Evolutionary conservation across 23 tunicate species (phyloP), one percentile per base, ranked within the genome.

Genomic region (Halocynthia roretzi): DNA sequence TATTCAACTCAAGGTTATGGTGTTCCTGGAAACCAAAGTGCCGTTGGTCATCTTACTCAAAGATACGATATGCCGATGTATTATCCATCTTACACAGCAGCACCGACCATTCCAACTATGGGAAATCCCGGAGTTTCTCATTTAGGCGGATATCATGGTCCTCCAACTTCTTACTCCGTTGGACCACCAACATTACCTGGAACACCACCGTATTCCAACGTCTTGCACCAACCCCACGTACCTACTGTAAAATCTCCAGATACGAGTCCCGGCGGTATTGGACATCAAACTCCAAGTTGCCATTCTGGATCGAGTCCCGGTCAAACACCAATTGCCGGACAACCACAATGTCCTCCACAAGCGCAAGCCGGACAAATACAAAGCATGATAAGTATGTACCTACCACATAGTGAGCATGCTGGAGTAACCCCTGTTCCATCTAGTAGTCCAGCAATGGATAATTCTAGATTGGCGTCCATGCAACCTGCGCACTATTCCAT

Each of bases 31-130:
- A 84, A 80, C 7, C 83, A 80, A 69, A 71, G 83, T 8, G 71
- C 50, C 53, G 80, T 71, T 55, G 76, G 83, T 6, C 49, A 80
- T 6, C 52, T 75, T 5, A 21, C 96, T 18, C 88, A 80, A 56
- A 62, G 90, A 6, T 84, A 84, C 80, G 88, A 90, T 14, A 65
- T 83, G 73, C 23, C 85, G 44, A 81, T 90, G 90, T 90, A 85
- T 61, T 81, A 81, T 78, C 76, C 83, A 18, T 56, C 81, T 5
- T 76, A 77, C 81, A 70, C 76, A 54, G 40, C 77, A 17, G 70
- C 88, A 8, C 77, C 97, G 7, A 69, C 90, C n/a, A 71, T 81
- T 50, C 81, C 87, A 10, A 83, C 86, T 63, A 89, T 87, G 71
- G 87, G 87, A 86, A 85, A 78, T 53, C 72, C 87, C 2, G 50